Evolutionary conservation across 1,140 invertebrate species (phyloP).

Genomic region (Sarcophaga peregrina): DNA sequence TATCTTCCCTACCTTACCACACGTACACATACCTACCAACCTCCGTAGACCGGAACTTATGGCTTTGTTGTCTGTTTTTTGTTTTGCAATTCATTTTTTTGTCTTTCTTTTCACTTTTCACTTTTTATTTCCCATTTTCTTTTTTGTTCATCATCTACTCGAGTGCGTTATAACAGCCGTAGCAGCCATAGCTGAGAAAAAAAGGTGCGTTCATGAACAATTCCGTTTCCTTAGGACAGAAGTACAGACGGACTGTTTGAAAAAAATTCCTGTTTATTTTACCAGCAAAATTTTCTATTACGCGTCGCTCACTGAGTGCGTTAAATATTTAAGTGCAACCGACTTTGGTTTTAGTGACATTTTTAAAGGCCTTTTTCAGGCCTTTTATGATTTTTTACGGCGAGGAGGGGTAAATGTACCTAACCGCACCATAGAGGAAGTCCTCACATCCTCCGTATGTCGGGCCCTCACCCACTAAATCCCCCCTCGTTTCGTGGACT

Average conservation of each 20-base stretch:
- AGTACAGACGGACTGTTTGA: not conserved
- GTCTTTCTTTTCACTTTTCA: not conserved
- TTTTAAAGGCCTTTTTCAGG: too few relatives aligned
- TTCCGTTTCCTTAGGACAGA: conserved; percentile 23
- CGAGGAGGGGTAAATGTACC: too few relatives aligned
- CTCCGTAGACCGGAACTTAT: conserved; percentile 9
- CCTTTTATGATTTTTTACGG: too few relatives aligned
- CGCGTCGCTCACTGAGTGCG: too few relatives aligned
- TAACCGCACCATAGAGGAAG: too few relatives aligned
- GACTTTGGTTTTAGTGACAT: too few relatives aligned
- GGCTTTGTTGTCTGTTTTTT: conserved; percentile 8
- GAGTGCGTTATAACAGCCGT: not conserved
- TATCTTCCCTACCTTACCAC: too few relatives aligned
- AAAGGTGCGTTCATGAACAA: conserved; percentile 38
- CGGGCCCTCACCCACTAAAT: too few relatives aligned
- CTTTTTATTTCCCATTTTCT: not conserved
- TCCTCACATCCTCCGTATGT: too few relatives aligned
- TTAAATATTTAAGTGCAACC: too few relatives aligned
- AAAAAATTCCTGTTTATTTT: not conserved
- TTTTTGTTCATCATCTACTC: not conserved
- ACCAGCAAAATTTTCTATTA: too few relatives aligned
- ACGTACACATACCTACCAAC: not conserved
- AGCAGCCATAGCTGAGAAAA: not conserved
- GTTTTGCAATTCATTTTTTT: not conserved
- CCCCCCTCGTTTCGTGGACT: too few relatives aligned